A percentile compares a stretch with the other conserved stretches of the same genome.
phyloP scores from a whole-genome alignment of 1,140 invertebrate species.

The Mamestra configurata region DNA sequence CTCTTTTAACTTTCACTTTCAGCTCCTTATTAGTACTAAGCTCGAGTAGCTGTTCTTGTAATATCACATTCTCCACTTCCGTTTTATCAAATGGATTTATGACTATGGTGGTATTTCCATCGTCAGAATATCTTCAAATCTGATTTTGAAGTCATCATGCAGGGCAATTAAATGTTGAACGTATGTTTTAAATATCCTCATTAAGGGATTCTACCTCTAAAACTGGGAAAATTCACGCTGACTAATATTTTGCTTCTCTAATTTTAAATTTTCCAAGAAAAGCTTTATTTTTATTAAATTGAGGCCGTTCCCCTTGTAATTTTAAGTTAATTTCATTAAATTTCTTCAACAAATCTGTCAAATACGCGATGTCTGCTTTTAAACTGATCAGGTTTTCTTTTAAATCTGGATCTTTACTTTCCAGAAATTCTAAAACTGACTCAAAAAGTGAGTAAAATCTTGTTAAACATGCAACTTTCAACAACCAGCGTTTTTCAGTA shows the following conservation, averaged over 20 bases:
- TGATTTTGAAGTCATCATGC: constrained; percentile 39
- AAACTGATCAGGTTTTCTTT: too few species aligned
- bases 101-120: constrained; percentile 35
- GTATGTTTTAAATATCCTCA: constrained; percentile 28
- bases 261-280: too few species aligned
- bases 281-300: too few species aligned
- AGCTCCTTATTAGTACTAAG: constrained; percentile 30
- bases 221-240: not conserved
- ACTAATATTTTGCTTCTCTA: too few species aligned
- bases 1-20: constrained; percentile 26
- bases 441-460: too few species aligned
- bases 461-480: not conserved
- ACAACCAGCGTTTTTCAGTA: too few species aligned
- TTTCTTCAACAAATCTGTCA: too few species aligned
- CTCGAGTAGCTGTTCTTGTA: constrained; percentile 31
- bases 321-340: too few species aligned
- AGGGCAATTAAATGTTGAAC: constrained; percentile 29
- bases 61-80: constrained; percentile 30
- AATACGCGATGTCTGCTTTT: too few species aligned
- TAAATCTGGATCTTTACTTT: too few species aligned
- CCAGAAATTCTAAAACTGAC: too few species aligned
- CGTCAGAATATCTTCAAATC: constrained; percentile 24
- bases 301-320: too few species aligned
- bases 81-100: constrained; percentile 46
- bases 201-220: constrained; percentile 4